Evolutionary conservation across 2,113 vertebrate genomes (phyloP).

Genomic region (Coreoperca whiteheadi): DNA sequence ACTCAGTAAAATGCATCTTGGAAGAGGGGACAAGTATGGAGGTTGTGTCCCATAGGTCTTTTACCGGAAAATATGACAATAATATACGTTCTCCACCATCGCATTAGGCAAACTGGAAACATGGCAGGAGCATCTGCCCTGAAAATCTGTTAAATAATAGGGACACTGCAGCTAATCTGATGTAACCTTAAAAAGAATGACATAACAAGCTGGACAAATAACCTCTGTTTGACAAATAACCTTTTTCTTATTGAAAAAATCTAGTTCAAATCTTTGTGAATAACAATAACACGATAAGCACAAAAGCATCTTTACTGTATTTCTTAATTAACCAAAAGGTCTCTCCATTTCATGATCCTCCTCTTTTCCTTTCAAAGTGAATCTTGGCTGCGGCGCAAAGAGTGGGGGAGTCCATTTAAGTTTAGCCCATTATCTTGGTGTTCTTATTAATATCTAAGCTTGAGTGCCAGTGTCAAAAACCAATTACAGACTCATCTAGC

Average conservation of each 20-base stretch:
- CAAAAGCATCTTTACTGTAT: background rate
- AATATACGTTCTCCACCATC: background rate
- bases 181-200: background rate
- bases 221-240: background rate
- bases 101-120: background rate
- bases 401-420: slow-evolving; percentile 14
- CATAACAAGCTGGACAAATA: background rate
- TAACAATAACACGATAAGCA: background rate
- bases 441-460: slow-evolving; percentile 45
- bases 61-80: background rate
- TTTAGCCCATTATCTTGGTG: slow-evolving; percentile 31
- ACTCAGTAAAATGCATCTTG: background rate
- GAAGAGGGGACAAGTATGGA: too few species aligned
- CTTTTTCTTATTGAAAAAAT: background rate
- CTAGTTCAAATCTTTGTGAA: background rate
- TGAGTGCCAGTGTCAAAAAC: slow-evolving; percentile 31
- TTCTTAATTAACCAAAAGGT: slow-evolving; percentile 8
- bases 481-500: slow-evolving; percentile 27
- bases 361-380: slow-evolving; percentile 13
- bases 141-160: background rate
- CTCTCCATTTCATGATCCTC: slow-evolving; percentile 7
- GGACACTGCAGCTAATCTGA: background rate
- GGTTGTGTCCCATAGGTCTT: background rate
- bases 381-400: slow-evolving; percentile 4
- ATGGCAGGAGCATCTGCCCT: background rate